A percentile compares a stretch with the other conserved stretches of the same genome.
Evolutionary conservation across 2,888 invertebrate genomes (phyloP).

Genomic region (Drosophila prostipennis): DNA sequence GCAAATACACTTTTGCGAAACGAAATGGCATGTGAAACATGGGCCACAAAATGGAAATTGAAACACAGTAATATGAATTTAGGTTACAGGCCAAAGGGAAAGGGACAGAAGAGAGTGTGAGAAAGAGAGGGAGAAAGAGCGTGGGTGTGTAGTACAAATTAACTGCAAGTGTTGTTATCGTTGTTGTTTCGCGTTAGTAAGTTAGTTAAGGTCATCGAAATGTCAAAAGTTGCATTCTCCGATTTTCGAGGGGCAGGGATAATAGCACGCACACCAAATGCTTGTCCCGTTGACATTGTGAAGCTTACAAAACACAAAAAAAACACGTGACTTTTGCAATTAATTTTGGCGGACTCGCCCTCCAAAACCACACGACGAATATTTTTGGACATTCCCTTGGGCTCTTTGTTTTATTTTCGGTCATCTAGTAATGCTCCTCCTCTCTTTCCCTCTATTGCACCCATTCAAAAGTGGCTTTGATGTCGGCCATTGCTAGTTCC

Average conservation of each 20-base stretch:
- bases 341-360: conserved; percentile 59
- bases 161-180: conserved; percentile 55
- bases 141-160: conserved; percentile 26
- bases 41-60: conserved; percentile 53
- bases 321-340: conserved; percentile 54
- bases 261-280: conserved; percentile 40
- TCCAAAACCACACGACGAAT: conserved; percentile 31
- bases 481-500: conserved; percentile 55
- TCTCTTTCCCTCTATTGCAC: not conserved
- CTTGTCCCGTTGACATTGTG: conserved; percentile 62
- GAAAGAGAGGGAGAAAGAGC: not conserved
- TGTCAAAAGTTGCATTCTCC: conserved; percentile 82
- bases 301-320: conserved; percentile 20
- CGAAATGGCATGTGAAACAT: conserved; percentile 18
- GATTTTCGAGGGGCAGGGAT: conserved; percentile 43
- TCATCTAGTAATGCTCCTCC: conserved; percentile 2
- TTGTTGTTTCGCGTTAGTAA: conserved; percentile 49
- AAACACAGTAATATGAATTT: conserved; percentile 69
- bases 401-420: conserved; percentile 18
- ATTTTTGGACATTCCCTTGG: conserved; percentile 10
- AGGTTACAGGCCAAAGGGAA: conserved; percentile 66
- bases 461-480: conserved; percentile 26
- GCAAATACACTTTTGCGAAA: conserved; percentile 15
- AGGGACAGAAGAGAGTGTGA: conserved; percentile 2
- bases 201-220: conserved; percentile 84